Evolutionary conservation across 2,888 invertebrate species (phyloP).

Genomic region (Saturnia japonica): DNA sequence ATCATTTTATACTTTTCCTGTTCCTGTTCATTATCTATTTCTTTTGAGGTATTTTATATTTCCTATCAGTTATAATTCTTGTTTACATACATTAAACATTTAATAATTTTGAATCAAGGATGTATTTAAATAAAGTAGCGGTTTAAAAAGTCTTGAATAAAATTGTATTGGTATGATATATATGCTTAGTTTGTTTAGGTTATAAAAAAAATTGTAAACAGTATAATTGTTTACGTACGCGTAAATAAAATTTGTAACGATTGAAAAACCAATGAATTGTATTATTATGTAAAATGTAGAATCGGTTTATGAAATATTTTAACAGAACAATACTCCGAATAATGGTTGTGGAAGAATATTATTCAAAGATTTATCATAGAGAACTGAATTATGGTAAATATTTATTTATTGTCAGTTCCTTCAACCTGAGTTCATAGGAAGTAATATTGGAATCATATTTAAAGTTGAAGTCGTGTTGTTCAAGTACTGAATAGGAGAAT

Average conservation of each 20-base stretch:
- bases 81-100: neutral
- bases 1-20: neutral
- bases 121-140: neutral
- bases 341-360: neutral
- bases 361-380: neutral
- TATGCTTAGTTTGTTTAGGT: neutral
- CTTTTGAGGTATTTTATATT: neutral
- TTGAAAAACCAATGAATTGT: neutral
- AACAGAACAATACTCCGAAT: neutral
- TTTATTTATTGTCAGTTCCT: neutral
- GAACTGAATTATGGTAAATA: neutral
- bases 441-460: neutral
- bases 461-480: neutral
- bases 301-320: neutral
- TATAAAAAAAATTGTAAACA: neutral
- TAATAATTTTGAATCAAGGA: too few species aligned
- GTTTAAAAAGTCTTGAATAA: neutral
- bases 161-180: neutral
- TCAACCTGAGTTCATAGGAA: conserved; percentile 1
- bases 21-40: neutral
- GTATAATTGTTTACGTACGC: neutral
- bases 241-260: neutral
- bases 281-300: neutral
- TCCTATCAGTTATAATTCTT: neutral
- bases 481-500: neutral